Evolutionary conservation across 30 jellyfish, hydroid and myxozoan species (phyloP).

Genomic region (Turritopsis dohrnii): DNA sequence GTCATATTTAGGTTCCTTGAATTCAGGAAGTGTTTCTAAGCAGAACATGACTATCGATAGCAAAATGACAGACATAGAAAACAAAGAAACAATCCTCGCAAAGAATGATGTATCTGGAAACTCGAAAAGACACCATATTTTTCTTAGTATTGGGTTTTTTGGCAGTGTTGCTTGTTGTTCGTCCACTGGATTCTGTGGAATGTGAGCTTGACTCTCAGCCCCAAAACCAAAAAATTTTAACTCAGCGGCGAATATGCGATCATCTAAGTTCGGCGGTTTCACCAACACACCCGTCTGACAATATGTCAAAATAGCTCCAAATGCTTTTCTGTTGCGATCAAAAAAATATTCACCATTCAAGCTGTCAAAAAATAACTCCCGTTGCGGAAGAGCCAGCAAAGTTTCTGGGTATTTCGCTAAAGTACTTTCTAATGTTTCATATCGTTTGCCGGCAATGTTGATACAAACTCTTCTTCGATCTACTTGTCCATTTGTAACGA

Average conservation of each 20-base stretch:
- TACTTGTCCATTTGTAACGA: conserved; percentile 31
- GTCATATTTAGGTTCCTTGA: conserved; percentile 50
- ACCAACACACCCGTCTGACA: conserved; percentile 86
- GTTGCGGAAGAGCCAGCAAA: conserved; percentile 76
- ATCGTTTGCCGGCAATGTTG: conserved; percentile 77
- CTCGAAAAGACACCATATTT: conserved; percentile 77
- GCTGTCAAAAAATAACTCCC: conserved; percentile 74
- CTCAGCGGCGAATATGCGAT: conserved; percentile 87
- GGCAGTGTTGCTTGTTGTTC: conserved; percentile 57
- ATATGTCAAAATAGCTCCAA: conserved; percentile 84
- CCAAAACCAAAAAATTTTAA: conserved; percentile 92
- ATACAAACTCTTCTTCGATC: conserved; percentile 37
- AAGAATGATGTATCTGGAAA: conserved; percentile 75
- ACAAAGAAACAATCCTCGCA: conserved; percentile 76
- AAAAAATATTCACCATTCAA: conserved; percentile 66
- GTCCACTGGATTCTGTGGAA: conserved; percentile 38
- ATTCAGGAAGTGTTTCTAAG: conserved; percentile 86
- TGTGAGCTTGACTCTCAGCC: conserved; percentile 77
- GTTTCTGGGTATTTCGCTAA: conserved; percentile 82
- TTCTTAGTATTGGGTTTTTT: conserved; percentile 44
- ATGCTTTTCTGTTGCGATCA: conserved; percentile 90
- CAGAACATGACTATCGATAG: conserved; percentile 87
- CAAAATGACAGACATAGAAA: conserved; percentile 72
- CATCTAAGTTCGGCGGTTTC: conserved; percentile 88
- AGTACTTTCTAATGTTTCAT: conserved; percentile 79